Evolutionary conservation across 2,113 vertebrate genomes (phyloP).

Genomic region (Columba livia): DNA sequence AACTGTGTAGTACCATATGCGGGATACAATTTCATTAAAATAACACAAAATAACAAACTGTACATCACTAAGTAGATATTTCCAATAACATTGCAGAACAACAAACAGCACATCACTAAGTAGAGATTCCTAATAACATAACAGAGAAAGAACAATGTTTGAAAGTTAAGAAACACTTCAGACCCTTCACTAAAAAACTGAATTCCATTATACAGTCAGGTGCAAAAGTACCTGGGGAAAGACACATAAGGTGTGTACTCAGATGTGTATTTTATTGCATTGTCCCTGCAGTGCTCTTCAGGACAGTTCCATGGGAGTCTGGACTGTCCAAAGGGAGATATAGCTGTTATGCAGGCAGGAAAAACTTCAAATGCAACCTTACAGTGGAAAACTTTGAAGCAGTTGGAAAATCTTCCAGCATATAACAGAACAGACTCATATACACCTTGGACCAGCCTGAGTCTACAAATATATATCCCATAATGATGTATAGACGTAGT

Average conservation of each 20-base stretch:
- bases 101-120: not conserved
- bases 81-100: not conserved
- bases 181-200: not conserved
- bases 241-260: not conserved
- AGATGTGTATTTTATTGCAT: not conserved
- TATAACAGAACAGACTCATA: not conserved
- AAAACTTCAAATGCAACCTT: not conserved
- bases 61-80: not conserved
- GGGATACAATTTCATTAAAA: not conserved
- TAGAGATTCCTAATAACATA: not conserved
- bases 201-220: not conserved
- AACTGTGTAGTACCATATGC: not conserved
- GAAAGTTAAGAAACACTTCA: not conserved
- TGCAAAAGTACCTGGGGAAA: not conserved
- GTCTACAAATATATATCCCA: not conserved
- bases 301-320: not conserved
- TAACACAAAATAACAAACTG: not conserved
- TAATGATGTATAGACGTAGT: not conserved
- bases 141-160: not conserved
- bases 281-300: not conserved
- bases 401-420: not conserved
- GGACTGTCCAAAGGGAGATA: not conserved
- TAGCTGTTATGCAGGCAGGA: rapidly evolving
- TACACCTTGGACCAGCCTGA: not conserved
- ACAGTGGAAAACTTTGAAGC: not conserved